Base-by-base conservation (phyloP, 2,888 invertebrate species). In the Tubiluchus corallicola region DNA sequence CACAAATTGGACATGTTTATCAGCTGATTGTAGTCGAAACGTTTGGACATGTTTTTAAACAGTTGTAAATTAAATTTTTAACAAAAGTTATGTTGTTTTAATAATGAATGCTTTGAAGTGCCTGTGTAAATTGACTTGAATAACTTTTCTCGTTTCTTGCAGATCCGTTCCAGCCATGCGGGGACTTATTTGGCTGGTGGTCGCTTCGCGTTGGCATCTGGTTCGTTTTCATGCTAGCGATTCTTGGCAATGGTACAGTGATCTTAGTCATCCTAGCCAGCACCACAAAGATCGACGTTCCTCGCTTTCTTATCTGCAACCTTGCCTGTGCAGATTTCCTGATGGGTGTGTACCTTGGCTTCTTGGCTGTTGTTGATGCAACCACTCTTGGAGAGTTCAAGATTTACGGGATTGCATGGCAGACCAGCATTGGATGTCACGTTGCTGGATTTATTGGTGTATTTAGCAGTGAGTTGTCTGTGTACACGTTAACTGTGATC, bases 381-480 rank as follows among this genome's bases (percentile, higher is more conserved):
- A 83, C 84, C 17, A 94, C 94, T 0, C 68, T 94, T 47, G 92
- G 94, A 18, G 85, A 90, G 66, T 96, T 94, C 68, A 79, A 90
- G 53, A 83, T 81, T 73, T 85, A 85, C 67, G 94, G 94, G 15
- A 88, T 96, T 51, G 80, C 82, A 1, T 96, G 96, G 94, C 96
- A 96, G 70, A 82, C 84, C 77, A 87, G 87, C 20, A 73, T 77
- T 29, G 84, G 83, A 19, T 96, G 94, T 65, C 82, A 85, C 58
- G 70, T 88, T 41, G 88, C 92, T 1, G 96, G 96, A 20, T 92
- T 94, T 62, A 71, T 96, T 40, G 90, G 88, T 3, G 90, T 92
- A 21, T 71, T 92, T 17, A 85, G 85, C 51, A 84, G 87, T 1
- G 92, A 94, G 67, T 69, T 96, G 47, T 85, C 87, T 29, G 94